phyloP scores from a whole-genome alignment of 2,113 vertebrate species.

The Stigmatopora argus region DNA sequence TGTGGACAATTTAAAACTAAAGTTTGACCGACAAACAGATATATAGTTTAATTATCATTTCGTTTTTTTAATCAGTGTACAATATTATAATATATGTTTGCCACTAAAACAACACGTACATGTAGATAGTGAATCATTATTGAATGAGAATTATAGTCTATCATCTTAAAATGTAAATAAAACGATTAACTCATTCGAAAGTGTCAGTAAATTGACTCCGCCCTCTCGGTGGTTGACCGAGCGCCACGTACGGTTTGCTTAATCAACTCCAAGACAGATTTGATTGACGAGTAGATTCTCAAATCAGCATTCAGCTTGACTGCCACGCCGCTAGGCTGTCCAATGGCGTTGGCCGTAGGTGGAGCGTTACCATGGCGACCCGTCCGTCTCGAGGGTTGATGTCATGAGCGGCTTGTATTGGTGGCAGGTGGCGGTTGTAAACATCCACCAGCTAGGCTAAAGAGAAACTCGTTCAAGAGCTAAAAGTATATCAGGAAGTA shows the following conservation, averaged over 20 bases:
- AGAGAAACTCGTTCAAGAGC: not conserved
- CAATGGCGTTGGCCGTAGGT: constrained; percentile 38
- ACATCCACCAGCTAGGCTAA: constrained; percentile 29
- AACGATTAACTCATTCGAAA: not conserved
- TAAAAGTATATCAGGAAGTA: not conserved
- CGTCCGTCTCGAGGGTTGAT: constrained; percentile 24
- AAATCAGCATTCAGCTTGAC: constrained; percentile 59
- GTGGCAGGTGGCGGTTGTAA: constrained; percentile 37
- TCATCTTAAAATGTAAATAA: not conserved
- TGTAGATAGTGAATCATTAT: not conserved
- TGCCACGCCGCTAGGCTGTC: constrained; percentile 7
- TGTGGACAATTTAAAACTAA: constrained; percentile 11
- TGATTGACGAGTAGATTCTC: constrained; percentile 37
- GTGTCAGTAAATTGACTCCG: constrained; percentile 12
- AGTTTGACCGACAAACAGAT: not conserved
- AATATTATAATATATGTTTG: too few species aligned
- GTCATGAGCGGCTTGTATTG: constrained; percentile 15
- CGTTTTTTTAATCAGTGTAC: too few species aligned
- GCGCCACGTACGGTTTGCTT: constrained; percentile 68
- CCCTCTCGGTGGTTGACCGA: constrained; percentile 12
- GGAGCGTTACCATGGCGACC: constrained; percentile 57
- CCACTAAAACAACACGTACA: not conserved
- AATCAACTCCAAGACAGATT: not conserved
- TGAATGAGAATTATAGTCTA: not conserved
- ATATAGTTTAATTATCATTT: not conserved